phyloP scores from a whole-genome alignment of 1,140 invertebrate species.

The Geopemphigus sp. region DNA sequence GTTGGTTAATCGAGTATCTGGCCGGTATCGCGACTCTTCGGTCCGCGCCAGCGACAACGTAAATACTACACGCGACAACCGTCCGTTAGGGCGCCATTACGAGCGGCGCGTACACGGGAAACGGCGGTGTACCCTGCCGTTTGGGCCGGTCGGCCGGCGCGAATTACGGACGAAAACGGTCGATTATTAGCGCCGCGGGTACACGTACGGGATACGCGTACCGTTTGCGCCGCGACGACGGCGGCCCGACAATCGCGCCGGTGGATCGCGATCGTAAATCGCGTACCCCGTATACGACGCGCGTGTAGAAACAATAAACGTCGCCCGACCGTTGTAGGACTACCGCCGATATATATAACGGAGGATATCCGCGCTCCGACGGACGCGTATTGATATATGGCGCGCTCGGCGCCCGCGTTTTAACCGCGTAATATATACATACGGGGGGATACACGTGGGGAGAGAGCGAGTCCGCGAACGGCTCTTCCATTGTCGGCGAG shows the following conservation, averaged over 20 bases:
- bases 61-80: too few relatives aligned
- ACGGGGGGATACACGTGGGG: too few relatives aligned
- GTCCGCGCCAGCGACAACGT: too few relatives aligned
- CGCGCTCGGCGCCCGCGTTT: neutral
- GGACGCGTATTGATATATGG: neutral
- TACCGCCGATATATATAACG: neutral
- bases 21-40: too few relatives aligned
- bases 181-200: neutral
- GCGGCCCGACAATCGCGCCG: neutral
- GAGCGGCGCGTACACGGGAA: too few relatives aligned
- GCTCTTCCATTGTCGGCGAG: neutral
- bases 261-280: constrained; percentile 30
- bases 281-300: neutral
- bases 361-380: neutral
- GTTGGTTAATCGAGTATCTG: too few relatives aligned
- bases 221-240: neutral
- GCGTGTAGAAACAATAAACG: neutral
- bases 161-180: too few relatives aligned
- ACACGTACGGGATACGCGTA: too few relatives aligned
- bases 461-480: neutral
- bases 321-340: neutral
- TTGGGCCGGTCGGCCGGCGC: too few relatives aligned
- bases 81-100: too few relatives aligned
- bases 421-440: too few relatives aligned
- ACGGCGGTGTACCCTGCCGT: too few relatives aligned